phyloP scores from a whole-genome alignment of 1,140 invertebrate species.

The Drosophila busckii region DNA sequence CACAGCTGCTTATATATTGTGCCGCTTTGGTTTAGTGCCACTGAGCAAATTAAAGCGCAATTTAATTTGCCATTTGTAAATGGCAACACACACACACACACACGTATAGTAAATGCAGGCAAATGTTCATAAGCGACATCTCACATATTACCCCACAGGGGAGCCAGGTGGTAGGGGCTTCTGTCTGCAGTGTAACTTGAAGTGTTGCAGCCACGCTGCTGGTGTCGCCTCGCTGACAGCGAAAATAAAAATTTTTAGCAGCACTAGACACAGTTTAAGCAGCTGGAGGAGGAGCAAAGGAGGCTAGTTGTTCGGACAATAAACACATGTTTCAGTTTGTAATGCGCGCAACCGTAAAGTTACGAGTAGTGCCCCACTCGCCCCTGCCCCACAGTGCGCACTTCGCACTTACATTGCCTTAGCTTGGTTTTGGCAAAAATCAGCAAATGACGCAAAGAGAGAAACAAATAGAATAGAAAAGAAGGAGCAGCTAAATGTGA shows the following conservation, averaged over 20 bases:
- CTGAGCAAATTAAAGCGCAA: conserved; percentile 54
- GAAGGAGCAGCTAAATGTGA: conserved; percentile 22
- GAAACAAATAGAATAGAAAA: conserved; percentile 3
- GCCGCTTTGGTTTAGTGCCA: not conserved
- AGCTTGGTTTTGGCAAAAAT: conserved; percentile 4
- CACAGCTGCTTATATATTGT: not conserved
- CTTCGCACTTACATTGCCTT: conserved; percentile 5
- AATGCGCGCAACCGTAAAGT: conserved; percentile 66
- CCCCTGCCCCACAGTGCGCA: not conserved
- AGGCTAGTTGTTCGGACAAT: conserved; percentile 51
- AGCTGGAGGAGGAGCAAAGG: not conserved
- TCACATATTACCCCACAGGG: conserved; percentile 20
- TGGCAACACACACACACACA: conserved; percentile 38
- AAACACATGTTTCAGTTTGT: conserved; percentile 75
- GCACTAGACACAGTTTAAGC: conserved; percentile 20
- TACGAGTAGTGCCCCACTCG: conserved; percentile 15
- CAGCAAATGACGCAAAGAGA: conserved; percentile 20
- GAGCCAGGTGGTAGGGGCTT: not conserved
- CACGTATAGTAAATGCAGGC: conserved; percentile 28
- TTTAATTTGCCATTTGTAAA: conserved; percentile 71
- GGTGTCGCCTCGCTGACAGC: conserved; percentile 60
- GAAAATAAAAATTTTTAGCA: conserved; percentile 47
- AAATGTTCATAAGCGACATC: conserved; percentile 32
- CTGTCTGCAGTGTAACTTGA: conserved; percentile 51
- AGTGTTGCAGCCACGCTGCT: conserved; percentile 54